These are phyloP conservation scores for Caenorhabditis angaria DNA, from an alignment of 2,888 invertebrate genomes.

Conservation along the genomic window DNA sequence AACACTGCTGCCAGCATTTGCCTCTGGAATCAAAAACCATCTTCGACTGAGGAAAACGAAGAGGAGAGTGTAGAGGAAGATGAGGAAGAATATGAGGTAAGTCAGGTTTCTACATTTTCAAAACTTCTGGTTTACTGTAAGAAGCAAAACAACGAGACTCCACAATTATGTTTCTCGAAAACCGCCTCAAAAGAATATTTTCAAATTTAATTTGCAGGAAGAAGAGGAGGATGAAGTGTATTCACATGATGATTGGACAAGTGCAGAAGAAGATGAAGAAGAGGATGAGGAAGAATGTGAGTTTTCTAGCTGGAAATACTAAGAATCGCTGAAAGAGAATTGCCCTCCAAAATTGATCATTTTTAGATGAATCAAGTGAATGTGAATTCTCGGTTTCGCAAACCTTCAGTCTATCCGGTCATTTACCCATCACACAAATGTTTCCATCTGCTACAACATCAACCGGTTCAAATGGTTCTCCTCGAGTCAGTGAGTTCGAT, in stretches of 20 bases:
- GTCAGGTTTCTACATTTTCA: neutral
- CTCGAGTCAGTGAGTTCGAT: constrained; percentile 55
- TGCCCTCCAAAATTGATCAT: too few species aligned
- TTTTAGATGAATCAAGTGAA: constrained; percentile 26
- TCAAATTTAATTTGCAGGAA: constrained; percentile 12
- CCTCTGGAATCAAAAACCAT: constrained; percentile 26
- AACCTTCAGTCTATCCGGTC: constrained; percentile 52
- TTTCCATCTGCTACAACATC: constrained; percentile 42
- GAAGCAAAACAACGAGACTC: neutral
- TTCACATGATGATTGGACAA: constrained; percentile 49
- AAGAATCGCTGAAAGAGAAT: too few species aligned
- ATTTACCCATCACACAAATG: constrained; percentile 38
- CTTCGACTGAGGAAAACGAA: neutral
- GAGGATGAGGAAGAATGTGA: constrained; percentile 45
- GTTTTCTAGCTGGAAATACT: too few species aligned
- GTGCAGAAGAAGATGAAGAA: constrained; percentile 48
- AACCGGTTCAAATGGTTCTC: constrained; percentile 38
- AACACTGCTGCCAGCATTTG: constrained; percentile 36
- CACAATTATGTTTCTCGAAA: neutral
- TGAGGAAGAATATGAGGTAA: constrained; percentile 3
- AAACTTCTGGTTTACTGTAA: neutral
- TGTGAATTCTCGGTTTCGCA: constrained; percentile 53
- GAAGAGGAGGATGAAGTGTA: constrained; percentile 42
- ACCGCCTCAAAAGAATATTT: too few species aligned
- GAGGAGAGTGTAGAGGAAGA: neutral